Evolutionary conservation across 2,888 invertebrate genomes (phyloP).

Genomic region (Drosophila falleni): DNA sequence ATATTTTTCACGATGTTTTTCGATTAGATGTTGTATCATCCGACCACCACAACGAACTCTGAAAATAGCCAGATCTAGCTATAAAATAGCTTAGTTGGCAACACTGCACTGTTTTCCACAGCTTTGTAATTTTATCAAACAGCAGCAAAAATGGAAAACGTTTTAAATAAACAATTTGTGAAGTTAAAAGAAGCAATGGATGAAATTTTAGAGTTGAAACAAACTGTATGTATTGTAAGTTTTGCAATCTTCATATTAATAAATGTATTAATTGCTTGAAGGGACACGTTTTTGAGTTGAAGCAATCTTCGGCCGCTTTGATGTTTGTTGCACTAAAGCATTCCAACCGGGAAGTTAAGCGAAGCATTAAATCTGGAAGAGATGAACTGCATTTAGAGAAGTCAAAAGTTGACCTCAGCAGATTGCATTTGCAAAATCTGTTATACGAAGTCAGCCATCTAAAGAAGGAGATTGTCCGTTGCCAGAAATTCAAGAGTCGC

Average conservation of each 20-base stretch:
- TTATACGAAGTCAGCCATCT: conserved; percentile 97
- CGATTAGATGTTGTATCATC: too few species aligned
- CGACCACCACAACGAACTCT: too few species aligned
- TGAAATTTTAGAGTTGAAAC: conserved; percentile 90
- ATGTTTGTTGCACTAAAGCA: conserved; percentile 94
- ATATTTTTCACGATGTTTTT: neutral
- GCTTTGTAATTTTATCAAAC: neutral
- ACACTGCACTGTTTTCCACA: too few species aligned
- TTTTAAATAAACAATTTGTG: conserved; percentile 86
- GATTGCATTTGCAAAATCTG: conserved; percentile 96
- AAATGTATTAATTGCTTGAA: conserved; percentile 13
- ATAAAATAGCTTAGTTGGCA: too few species aligned
- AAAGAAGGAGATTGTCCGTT: conserved; percentile 97
- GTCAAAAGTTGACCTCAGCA: conserved; percentile 94
- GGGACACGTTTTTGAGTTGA: conserved; percentile 86
- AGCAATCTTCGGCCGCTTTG: conserved; percentile 90
- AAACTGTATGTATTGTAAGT: conserved; percentile 85
- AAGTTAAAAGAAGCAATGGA: conserved; percentile 89
- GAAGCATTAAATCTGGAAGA: conserved; percentile 92
- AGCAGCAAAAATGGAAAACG: conserved; percentile 50
- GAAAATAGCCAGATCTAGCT: too few species aligned
- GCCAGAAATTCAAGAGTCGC: conserved; percentile 97
- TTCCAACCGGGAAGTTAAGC: conserved; percentile 95
- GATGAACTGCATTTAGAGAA: conserved; percentile 94
- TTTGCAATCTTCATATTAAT: conserved; percentile 64